A percentile compares a stretch with the other conserved stretches of the same genome.
Evolutionary conservation across 2,888 invertebrate species (phyloP).

Genomic region (Leucophenga montana): DNA sequence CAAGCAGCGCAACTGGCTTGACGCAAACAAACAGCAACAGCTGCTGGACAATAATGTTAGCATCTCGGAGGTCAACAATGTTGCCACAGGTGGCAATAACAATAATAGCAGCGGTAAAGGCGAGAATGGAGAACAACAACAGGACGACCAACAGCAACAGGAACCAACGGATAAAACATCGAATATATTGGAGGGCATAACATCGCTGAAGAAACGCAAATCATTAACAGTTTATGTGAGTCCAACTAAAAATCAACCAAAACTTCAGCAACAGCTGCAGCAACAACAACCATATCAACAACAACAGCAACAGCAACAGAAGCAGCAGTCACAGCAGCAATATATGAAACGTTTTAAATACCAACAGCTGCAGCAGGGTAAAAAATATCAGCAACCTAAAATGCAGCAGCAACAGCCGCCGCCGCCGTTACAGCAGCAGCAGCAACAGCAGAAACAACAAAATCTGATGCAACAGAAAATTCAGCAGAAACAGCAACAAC

Average conservation of each 20-base stretch:
- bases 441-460: slow-evolving; percentile 6
- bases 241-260: slow-evolving; percentile 54
- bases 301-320: slow-evolving; percentile 25
- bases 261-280: slow-evolving; percentile 50
- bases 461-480: slow-evolving; percentile 26
- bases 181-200: slow-evolving; percentile 70
- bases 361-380: not conserved
- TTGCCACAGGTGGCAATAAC: slow-evolving; percentile 39
- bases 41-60: slow-evolving; percentile 50
- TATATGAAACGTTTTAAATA: slow-evolving; percentile 30
- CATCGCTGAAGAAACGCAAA: slow-evolving; percentile 70
- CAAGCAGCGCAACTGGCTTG: slow-evolving; percentile 72
- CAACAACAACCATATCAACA: slow-evolving; percentile 41
- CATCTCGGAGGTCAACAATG: slow-evolving; percentile 37
- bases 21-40: slow-evolving; percentile 54
- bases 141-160: slow-evolving; percentile 44
- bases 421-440: slow-evolving; percentile 3
- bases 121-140: slow-evolving; percentile 30
- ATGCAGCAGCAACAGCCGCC: not conserved
- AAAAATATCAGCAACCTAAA: not conserved
- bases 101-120: slow-evolving; percentile 33
- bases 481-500: slow-evolving; percentile 38
- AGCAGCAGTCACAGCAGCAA: slow-evolving; percentile 41
- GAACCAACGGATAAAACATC: slow-evolving; percentile 36
- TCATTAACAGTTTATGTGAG: slow-evolving; percentile 72